Base-by-base conservation (phyloP, 2,888 invertebrate genomes). In the Amphipoea lucens region DNA sequence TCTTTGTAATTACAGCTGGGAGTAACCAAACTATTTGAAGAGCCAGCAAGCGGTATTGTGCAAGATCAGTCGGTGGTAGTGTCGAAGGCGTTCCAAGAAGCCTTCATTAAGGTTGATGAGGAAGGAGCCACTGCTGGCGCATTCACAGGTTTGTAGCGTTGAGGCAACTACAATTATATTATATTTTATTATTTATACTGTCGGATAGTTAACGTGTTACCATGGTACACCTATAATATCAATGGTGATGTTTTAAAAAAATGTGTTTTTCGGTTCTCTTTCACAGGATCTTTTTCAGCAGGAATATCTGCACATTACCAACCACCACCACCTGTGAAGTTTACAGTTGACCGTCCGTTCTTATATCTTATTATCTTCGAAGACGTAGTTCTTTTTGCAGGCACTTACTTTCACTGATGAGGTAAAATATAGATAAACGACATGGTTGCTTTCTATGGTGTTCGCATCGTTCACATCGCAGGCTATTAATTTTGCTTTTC, bases 51-150 rank as follows among this genome's bases (percentile, higher is more conserved):
- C 0, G 92, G 91, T 9, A 89, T 94, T 5, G 92, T 94, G 0
- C 88, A 92, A 40, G 83, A 77, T 2, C 62, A 45, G 17, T 4
- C 87, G 1, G 91, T 94, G 89, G 91, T 75, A 97, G 98, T 76
- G 95, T 97, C 91, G 78, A 97, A 98, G 91, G 98, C 98, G 3
- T 93, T 98, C 65, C 98, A 99, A 91, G 98, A 98, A 92, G 98
- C 98, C 6, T 98, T 98, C 91, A 97, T 99, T 86, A 98, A 98
- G 90, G 98, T 98, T 0, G 98, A 98, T 92, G 98, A 99, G 92
- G 98, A 98, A 92, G 98, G 99, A 2, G 98, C 98, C 54, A 98
- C 98, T 89, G 98, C 98, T 23, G 98, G 98, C 68, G 98, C 98
- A 51, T 98, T 98, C 60, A 98, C 98, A 86, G 98, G 94, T 94